These are phyloP conservation scores for Xerus rutilus DNA, from an alignment of 2,797 vertebrate species.

Conservation along the genomic window DNA sequence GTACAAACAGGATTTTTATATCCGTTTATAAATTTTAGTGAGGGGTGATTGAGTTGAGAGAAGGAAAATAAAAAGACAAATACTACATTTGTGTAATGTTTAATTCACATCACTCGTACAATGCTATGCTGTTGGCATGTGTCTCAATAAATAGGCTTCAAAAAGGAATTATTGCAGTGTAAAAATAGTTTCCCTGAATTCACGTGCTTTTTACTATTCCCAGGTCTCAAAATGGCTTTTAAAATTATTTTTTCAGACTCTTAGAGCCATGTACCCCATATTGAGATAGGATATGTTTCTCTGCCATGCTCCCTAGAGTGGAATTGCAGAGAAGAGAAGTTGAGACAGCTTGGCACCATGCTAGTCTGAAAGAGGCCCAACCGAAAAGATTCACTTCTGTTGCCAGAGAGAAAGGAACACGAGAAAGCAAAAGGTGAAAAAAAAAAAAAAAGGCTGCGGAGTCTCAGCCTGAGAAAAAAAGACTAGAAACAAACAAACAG, in stretches of 20 bases:
- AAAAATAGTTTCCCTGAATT: constrained; percentile 76
- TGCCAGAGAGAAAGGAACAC: constrained; percentile 52
- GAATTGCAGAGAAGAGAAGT: not conserved
- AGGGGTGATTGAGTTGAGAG: constrained; percentile 14
- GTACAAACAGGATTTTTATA: constrained; percentile 70
- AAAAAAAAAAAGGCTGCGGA: not conserved
- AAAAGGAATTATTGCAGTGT: constrained; percentile 70
- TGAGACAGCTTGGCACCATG: constrained; percentile 54
- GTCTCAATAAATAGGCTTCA: constrained; percentile 74
- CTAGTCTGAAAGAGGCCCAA: constrained; percentile 11
- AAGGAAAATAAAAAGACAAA: constrained; percentile 75
- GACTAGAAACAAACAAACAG: not conserved
- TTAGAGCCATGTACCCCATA: not conserved
- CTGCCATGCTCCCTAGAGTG: constrained; percentile 34
- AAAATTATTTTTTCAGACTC: constrained; percentile 70
- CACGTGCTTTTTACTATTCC: constrained; percentile 72
- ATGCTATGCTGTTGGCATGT: constrained; percentile 40
- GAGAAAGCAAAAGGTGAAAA: constrained; percentile 1
- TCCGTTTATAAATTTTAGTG: constrained; percentile 65
- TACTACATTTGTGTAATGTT: constrained; percentile 61
- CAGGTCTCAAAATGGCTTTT: constrained; percentile 69
- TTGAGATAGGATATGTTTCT: constrained; percentile 51
- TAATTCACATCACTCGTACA: constrained; percentile 36
- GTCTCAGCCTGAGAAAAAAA: constrained; percentile 15
- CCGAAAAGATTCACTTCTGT: not conserved